A percentile compares a stretch with the other conserved stretches of the same genome.
Evolutionary conservation across 2,113 vertebrate genomes (phyloP).

Genomic region (Menura novaehollandiae): DNA sequence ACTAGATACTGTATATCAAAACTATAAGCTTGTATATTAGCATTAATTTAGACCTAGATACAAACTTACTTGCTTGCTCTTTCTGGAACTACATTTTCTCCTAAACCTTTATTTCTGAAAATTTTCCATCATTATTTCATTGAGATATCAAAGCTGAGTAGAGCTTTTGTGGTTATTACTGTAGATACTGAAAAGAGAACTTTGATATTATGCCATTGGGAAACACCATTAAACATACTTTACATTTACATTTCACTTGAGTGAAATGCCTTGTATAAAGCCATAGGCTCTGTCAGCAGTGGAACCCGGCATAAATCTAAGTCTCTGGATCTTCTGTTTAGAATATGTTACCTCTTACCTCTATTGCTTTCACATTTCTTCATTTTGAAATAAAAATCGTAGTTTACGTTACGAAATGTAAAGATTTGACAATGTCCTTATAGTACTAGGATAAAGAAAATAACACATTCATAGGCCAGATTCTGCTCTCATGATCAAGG

Average conservation of each 20-base stretch:
- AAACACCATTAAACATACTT: not conserved
- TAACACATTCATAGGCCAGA: not conserved
- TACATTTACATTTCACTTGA: not conserved
- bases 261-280: not conserved
- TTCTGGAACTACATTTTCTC: not conserved
- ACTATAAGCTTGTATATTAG: not conserved
- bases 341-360: not conserved
- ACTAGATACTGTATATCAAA: not conserved
- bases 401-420: not conserved
- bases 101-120: not conserved
- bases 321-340: not conserved
- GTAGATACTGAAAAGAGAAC: not conserved
- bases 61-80: not conserved
- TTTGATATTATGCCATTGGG: not conserved
- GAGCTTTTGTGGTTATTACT: not conserved
- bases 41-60: not conserved
- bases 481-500: not conserved
- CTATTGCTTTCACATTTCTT: not conserved
- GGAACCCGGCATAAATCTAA: not conserved
- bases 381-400: constrained; percentile 33
- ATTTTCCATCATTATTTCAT: not conserved
- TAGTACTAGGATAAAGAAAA: not conserved
- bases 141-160: not conserved
- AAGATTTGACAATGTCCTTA: not conserved
- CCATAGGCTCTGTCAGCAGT: not conserved